Evolutionary conservation across 2,888 invertebrate species (phyloP).

Genomic region (Resseliella maxima): DNA sequence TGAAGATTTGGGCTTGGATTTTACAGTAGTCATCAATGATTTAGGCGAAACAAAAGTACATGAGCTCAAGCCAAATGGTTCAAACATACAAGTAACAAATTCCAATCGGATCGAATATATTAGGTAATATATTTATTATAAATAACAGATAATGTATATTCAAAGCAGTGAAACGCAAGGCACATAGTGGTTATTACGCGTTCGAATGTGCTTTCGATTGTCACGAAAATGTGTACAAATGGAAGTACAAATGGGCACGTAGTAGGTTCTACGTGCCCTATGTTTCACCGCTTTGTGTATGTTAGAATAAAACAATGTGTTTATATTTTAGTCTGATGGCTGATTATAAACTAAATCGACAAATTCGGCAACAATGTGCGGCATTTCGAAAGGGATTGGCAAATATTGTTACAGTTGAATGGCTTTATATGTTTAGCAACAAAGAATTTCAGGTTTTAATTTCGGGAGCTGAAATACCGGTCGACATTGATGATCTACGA

Average conservation of each 20-base stretch:
- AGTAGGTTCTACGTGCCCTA: no score
- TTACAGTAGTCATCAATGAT: constrained; percentile 90
- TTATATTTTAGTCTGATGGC: constrained; percentile 96
- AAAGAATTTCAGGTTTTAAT: constrained; percentile 96
- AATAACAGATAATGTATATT: no score
- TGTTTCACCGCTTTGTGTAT: no score
- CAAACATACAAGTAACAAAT: constrained; percentile 89
- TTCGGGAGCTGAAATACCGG: constrained; percentile 93
- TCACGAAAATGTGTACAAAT: no score
- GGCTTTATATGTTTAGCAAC: constrained; percentile 94
- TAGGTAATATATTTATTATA: no score
- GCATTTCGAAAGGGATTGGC: constrained; percentile 91
- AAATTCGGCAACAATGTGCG: constrained; percentile 85
- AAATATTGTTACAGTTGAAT: constrained; percentile 89
- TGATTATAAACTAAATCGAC: constrained; percentile 93
- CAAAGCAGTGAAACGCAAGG: no score
- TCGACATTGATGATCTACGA: constrained; percentile 90
- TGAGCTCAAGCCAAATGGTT: constrained; percentile 91
- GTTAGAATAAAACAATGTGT: no score
- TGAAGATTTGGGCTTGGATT: constrained; percentile 89
- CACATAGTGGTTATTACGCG: no score
- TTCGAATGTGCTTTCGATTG: no score
- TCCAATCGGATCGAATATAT: constrained; percentile 96
- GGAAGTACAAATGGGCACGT: no score
- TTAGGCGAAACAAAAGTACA: constrained; percentile 89